Evolutionary conservation across 1,140 invertebrate species (phyloP), one percentile per base, ranked within the genome.

Genomic region (Pseudomyrmex pallidus): DNA sequence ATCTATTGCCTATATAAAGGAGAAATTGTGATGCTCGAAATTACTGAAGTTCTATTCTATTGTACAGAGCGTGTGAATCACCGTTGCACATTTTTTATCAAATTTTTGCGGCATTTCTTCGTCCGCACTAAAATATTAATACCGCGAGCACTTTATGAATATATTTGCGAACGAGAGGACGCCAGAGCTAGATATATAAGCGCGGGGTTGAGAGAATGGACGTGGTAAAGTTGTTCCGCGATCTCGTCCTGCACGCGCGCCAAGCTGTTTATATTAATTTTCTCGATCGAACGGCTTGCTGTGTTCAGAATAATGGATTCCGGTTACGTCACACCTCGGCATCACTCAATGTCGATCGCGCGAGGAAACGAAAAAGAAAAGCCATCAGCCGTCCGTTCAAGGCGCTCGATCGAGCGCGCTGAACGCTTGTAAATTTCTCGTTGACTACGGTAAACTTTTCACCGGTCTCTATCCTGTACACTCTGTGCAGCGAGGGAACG

Each of bases 391-490:
- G 63, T 35, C 50, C 35, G 76, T 78, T 72, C 66, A 15, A 17
- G 56, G 44, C 10, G 76, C 12, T 72, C 66, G 76, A 59, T 59
- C 76, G 76, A 80, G 66, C 52, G 54, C 54, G 54, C 15, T 70
- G 64, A 78, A 70, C 64, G 76, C 66, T 35, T 80, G 76, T 70
- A 80, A 80, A 80, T 80, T 70, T 70, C 76, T 80, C 76, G 76
- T 59, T 72, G 64, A 80, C 66, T 80, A 64, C 64, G 64, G 64
- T 46, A 77, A 77, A 77, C 74, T 77, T 77, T 77, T 67, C 74
- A 48, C 15, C 73, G 15, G 25, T 67, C 63, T 77, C 54, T 35
- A 35, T 35, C 35, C 35, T 35, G 5, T 35, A 35, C 5, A 35
- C 7, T 5, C 35, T 35, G 5, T 35, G 7, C 5, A 35, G 35